Evolutionary conservation across 2,797 vertebrate species (phyloP), one percentile per base, ranked within the genome.

Genomic region (Liparis tanakae): DNA sequence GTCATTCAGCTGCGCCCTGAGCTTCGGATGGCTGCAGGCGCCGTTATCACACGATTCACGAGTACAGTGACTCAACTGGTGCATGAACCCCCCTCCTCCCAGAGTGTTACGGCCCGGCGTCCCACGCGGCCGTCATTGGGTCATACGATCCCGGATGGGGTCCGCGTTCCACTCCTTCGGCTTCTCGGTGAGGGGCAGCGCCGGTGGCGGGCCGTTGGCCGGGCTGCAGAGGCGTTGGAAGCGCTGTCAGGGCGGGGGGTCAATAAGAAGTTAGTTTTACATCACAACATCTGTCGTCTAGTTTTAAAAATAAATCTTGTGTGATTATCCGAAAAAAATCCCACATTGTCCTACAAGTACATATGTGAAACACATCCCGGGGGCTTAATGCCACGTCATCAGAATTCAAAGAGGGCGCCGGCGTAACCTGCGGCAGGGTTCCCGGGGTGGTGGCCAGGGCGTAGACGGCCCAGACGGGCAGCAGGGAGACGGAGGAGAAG

Each of bases 381-480:
- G 43, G 43, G 15, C 6, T 46, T 17, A 17, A 46, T 46, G 17
- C 10, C 12, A 8, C 1, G 58, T 53, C 3, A 53, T 53, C 3
- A 56, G n/a, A 15, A 66, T n/a, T 3, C 10, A 48, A 50, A 64
- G 10, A 10, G 25, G 3, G 20, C 3, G 25, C 9, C 46, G 0
- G 30, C 34, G 0, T 50, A 17, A 94, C 93, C 92, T 94, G 88
- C 3, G n/a, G 0, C 12, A 92, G 78, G 37, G 82, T 86, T 34
- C 93, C 92, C 0, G 89, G 88, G 22, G 92, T 89, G 74, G 82
- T 89, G 50, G 65, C 22, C 25, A 94, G 74, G 17, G 87, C 75
- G 13, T 93, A 93, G 66, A 94, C 20, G 37, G 91, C 89, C 89
- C 92, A 94, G 65, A 91, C 82, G 13, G 93, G 94, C n/a, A 95